A percentile compares a stretch with the other conserved stretches of the same genome.
phyloP scores from a whole-genome alignment of 2,113 vertebrate genomes.

The Bambusicola thoracicus region DNA sequence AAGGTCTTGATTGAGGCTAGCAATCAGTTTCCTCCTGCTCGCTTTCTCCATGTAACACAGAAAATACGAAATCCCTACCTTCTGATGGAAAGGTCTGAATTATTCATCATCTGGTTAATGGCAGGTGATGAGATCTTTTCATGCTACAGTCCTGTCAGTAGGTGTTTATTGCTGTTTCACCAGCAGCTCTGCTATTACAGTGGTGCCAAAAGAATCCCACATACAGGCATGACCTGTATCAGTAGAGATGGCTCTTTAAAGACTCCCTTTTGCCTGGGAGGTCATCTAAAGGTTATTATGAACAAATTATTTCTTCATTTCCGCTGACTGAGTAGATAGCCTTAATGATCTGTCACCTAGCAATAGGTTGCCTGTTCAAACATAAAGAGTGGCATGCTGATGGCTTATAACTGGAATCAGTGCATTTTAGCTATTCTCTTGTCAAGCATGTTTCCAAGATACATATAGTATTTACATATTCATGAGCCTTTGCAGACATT shows the following conservation, averaged over 20 bases:
- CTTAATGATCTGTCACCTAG: constrained; percentile 87
- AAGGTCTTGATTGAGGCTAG: constrained; percentile 25
- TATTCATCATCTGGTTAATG: constrained; percentile 81
- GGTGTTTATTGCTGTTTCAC: constrained; percentile 85
- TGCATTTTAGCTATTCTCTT: constrained; percentile 84
- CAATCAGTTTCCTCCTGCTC: constrained; percentile 43
- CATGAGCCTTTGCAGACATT: constrained; percentile 76
- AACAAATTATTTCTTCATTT: constrained; percentile 89
- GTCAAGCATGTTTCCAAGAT: constrained; percentile 83
- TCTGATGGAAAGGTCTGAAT: constrained; percentile 78
- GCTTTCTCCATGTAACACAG: not conserved
- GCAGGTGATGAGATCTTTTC: constrained; percentile 83
- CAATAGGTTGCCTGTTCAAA: constrained; percentile 85
- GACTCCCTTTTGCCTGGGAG: constrained; percentile 80
- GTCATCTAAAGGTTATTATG: constrained; percentile 84
- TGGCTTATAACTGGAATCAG: constrained; percentile 81
- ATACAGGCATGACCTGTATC: constrained; percentile 69
- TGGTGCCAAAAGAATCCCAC: constrained; percentile 63
- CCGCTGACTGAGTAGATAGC: constrained; percentile 82
- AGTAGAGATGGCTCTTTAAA: constrained; percentile 78
- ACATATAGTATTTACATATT: constrained; percentile 83
- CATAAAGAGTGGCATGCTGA: constrained; percentile 82
- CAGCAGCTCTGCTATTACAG: constrained; percentile 74
- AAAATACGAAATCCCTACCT: constrained; percentile 61
- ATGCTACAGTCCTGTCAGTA: constrained; percentile 77